Conservation (phyloP, 1,140 invertebrate genomes). For the Ceratina japonica region DNA sequence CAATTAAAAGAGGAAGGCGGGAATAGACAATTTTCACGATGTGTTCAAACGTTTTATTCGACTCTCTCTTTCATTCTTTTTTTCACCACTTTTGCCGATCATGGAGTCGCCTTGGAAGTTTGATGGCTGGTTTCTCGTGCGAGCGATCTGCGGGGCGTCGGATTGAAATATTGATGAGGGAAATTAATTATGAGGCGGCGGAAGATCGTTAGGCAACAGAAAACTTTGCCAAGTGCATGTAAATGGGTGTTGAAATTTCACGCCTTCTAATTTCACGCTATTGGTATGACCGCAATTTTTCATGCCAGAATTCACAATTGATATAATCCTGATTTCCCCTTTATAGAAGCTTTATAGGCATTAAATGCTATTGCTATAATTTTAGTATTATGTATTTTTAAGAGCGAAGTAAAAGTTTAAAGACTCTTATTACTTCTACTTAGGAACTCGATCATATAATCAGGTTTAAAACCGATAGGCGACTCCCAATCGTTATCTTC, state of each 20-base stretch:
- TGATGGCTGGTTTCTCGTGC: not conserved
- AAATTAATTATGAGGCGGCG: not conserved
- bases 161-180: not conserved
- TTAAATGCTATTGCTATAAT: too few species aligned
- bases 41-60: not conserved
- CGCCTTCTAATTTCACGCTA: too few species aligned
- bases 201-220: not conserved
- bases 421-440: not conserved
- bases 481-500: constrained; percentile 15
- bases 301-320: too few species aligned
- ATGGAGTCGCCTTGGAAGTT: not conserved
- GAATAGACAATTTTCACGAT: not conserved
- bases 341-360: too few species aligned
- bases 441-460: not conserved
- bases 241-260: not conserved
- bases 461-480: constrained; percentile 1
- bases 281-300: too few species aligned
- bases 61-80: not conserved
- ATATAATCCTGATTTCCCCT: too few species aligned
- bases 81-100: not conserved
- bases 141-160: not conserved
- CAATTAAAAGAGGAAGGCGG: not conserved
- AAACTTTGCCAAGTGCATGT: not conserved
- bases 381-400: not conserved
- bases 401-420: not conserved